Evolutionary conservation across 2,797 vertebrate genomes (phyloP), one percentile per base, ranked within the genome.

Genomic region (Rhyacichthys aspro): DNA sequence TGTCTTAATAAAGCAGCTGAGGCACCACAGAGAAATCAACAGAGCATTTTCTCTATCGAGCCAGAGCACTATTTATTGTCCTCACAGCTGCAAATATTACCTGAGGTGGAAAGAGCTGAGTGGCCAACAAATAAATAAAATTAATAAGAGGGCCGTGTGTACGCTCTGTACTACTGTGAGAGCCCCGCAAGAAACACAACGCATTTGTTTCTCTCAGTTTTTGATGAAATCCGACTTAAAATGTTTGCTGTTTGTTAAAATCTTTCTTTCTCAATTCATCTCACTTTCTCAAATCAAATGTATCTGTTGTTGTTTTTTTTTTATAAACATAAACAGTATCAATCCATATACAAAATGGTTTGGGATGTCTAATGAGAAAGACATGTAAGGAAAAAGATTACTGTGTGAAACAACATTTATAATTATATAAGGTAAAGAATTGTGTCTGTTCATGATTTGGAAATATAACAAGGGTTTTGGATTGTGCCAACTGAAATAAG

Each of bases 11-110:
- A 80, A 73, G 65, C 52, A 70, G 66, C 70, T 1, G 56, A 72
- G 59, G 64, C 68, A 57, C 81, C 69, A 14, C 70, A 36, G 81
- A 82, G 81, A 81, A 84, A 84, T 84, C 70, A 79, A 83, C 73
- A 58, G 53, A 53, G 67, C 67, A 48, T 81, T 83, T 81, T 45
- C 63, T 76, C 70, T 36, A 63, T 48, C 58, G 73, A 72, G 75
- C 74, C 50, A 63, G 59, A 18, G 56, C 67, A 34, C 70, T 65
- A 70, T 81, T 82, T 79, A 82, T 83, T 61, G 50, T 62, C 72
- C 79, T 67, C 9, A 7, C 58, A 70, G 61, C 33, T 0, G 16
- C 70, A 70, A 73, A 55, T n/a, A 58, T 62, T 61, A 72, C 78
- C 76, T 76, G 74, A 43, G 79, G 74, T 76, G 66, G 61, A 70